Base-by-base conservation (phyloP, 2,113 vertebrate genomes). In the Phoxinus phoxinus region DNA sequence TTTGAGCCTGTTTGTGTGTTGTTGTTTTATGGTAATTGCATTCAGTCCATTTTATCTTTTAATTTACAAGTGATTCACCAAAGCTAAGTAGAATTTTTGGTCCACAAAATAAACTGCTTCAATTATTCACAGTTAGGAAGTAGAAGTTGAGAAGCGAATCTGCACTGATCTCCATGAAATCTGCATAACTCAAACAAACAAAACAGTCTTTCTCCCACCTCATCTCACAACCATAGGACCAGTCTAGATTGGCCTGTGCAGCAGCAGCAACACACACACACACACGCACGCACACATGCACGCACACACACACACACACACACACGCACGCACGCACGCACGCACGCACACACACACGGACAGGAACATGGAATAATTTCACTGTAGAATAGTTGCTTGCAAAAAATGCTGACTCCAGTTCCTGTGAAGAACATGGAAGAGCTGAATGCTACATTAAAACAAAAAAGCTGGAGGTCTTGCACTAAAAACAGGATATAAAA, bases 91-190 rank as follows among this genome's bases (percentile, higher is more conserved):
- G 17, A 67, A 19, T 67, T 4, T 73, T 25, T 74, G 44, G n/a
- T 48, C 27, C 48, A 53, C 44, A 76, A 76, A 75, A 53, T 51
- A 53, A 53, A 51, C 48, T 53, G 74, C 32, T 35, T 67, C 15
- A 27, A 53, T 53, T 76, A 11, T 53, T 53, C 27, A 30, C 27
- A 76, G 17, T 51, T 51, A 51, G 25, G 32, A 13, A 65, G 13
- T 19, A 30, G 8, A 69, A 35, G 65, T 21, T 69, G 30, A 35
- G 65, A 35, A 69, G 17, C n/a, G 30, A 9, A 32, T 35, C 17
- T 65, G 27, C 67, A 71, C 69, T 44, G 67, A 71, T 71, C 67
- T 71, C 67, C 35, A 72, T 72, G 69, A 72, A 44, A 53, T 76
- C 27, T 56, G 46, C 48, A 53, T 53, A 41, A 71, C 32, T 71